phyloP scores from a whole-genome alignment of 2,797 vertebrate genomes.

The Brotula barbata region DNA sequence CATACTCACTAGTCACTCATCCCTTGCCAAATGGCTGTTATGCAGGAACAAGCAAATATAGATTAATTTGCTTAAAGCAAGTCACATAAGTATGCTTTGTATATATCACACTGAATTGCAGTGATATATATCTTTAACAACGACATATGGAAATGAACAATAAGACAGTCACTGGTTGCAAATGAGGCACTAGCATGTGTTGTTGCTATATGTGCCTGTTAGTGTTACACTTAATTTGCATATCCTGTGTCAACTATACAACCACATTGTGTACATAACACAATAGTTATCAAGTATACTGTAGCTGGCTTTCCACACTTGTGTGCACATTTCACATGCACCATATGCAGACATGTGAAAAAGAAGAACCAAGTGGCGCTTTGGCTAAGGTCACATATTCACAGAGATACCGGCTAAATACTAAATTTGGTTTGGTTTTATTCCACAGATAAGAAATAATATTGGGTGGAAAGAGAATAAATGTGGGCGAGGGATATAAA shows the following conservation, averaged over 20 bases:
- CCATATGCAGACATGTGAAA: not conserved
- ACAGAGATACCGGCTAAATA: not conserved
- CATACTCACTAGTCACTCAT: constrained; percentile 27
- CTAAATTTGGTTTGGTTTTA: constrained; percentile 5
- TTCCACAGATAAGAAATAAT: constrained; percentile 10
- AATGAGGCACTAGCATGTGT: not conserved
- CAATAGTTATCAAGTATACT: too few species aligned
- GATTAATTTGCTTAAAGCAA: constrained; percentile 47
- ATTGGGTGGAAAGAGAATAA: not conserved
- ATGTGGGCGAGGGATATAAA: not conserved
- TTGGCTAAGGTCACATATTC: not conserved
- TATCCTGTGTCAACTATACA: not conserved
- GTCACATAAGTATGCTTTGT: constrained; percentile 45
- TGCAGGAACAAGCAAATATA: constrained; percentile 58
- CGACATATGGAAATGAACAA: constrained; percentile 24
- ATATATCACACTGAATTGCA: constrained; percentile 43
- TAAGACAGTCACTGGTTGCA: constrained; percentile 7
- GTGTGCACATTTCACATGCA: not conserved
- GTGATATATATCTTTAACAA: constrained; percentile 23
- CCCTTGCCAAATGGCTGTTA: constrained; percentile 30
- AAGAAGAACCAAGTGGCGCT: not conserved
- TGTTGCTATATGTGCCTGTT: not conserved
- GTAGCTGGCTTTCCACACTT: not conserved
- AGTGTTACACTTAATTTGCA: not conserved
- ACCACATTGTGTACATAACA: too few species aligned